Evolutionary conservation across 2,113 vertebrate genomes (phyloP), one percentile per base, ranked within the genome.

Genomic region (Cheirogaleus medius): DNA sequence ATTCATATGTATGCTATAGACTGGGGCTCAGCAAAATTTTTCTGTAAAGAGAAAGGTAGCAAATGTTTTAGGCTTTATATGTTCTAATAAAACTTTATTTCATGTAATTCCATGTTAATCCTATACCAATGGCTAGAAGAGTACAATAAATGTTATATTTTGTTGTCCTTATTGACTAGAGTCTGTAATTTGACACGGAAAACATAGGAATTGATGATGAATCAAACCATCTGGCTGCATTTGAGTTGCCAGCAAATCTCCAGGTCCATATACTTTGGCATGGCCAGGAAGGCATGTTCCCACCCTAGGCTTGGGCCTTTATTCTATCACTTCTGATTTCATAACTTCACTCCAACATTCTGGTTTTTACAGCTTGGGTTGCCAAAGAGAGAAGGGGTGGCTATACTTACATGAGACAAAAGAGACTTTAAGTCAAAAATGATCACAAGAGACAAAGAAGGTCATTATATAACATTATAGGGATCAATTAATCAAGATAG

Each of bases 31-130:
- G 34, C 58, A 87, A 47, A 21, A 6, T 81, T 89, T 52, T 90
- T 32, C 27, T 86, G 25, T 80, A 63, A 84, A 90, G 32, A 13
- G 17, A 25, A 18, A 87, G 63, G 32, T 60, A 91, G 15, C 77
- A 93, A 73, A 68, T 90, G 37, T 83, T 80, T 93, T 58, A 87
- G 23, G 29, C 13, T 87, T 90, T 90, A 20, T 4, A 56, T 89
- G 20, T 86, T 92, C 56, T 39, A 73, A 66, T 89, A 89, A 86
- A 90, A 90, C 29, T 97, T 94, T 92, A 90, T 84, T 84, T 73
- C 17, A 91, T 78, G 60, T 84, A 74, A 91, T 81, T 87, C 52
- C 49, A 78, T 60, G 63, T 10, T 13, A 49, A 32, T 90, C 23
- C 21, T 58, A 84, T 58, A 84, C 37, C 39, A 88, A 88, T 91